Conservation (phyloP, 2,888 invertebrate species). For the Unio delphinus region DNA sequence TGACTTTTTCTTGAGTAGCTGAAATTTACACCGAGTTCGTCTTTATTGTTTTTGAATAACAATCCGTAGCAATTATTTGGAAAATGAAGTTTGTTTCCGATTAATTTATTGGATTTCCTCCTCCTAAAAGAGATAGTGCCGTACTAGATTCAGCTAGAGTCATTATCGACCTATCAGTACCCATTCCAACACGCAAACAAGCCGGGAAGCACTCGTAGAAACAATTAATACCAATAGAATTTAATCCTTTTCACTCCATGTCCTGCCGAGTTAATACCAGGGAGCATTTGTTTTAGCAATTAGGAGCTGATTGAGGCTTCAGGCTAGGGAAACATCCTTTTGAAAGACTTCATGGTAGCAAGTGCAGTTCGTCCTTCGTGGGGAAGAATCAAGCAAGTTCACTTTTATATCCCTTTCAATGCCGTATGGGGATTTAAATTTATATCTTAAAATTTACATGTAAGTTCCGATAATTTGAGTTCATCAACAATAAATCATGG, state of each 20-base stretch:
- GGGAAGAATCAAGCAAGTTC: too few relatives aligned
- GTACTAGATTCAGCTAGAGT: constrained; percentile 6
- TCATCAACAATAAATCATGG: too few relatives aligned
- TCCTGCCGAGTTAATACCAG: constrained; percentile 13
- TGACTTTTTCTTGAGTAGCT: too few relatives aligned
- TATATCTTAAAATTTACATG: too few relatives aligned
- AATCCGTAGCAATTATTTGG: constrained; percentile 5
- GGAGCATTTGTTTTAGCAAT: constrained; percentile 33
- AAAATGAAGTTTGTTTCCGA: constrained; percentile 8
- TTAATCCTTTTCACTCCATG: constrained; percentile 16
- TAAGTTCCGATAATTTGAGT: too few relatives aligned
- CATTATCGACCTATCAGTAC: constrained; percentile 9
- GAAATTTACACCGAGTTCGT: too few relatives aligned
- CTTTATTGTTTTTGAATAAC: constrained; percentile 5
- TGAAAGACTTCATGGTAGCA: too few relatives aligned
- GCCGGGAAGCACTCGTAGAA: constrained; percentile 15
- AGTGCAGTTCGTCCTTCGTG: too few relatives aligned
- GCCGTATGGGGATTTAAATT: too few relatives aligned
- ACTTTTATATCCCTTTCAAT: too few relatives aligned
- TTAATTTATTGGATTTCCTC: constrained; percentile 13
- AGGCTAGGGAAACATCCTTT: too few relatives aligned
- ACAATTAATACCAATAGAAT: constrained; percentile 29
- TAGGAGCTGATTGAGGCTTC: constrained; percentile 7
- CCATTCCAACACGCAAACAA: constrained; percentile 10
- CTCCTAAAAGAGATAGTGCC: too few relatives aligned